A percentile compares a stretch with the other conserved stretches of the same genome.
Evolutionary conservation across 2,797 vertebrate species (phyloP).

Genomic region (Mus spretus): DNA sequence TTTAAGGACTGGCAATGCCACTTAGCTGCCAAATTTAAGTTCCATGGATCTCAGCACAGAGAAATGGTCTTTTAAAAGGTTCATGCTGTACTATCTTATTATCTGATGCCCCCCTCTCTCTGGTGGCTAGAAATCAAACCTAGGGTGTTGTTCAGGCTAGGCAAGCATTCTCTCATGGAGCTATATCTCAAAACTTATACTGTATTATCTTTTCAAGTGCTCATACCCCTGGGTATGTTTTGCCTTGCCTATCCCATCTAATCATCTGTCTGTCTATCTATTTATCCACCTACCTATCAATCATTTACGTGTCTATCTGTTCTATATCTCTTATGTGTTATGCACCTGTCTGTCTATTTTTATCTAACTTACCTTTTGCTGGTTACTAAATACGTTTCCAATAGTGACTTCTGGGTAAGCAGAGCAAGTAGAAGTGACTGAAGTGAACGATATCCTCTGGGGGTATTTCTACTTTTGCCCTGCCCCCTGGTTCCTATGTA

Average conservation of each 20-base stretch:
- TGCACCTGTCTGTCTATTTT: background rate
- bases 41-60: background rate
- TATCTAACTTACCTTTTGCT: background rate
- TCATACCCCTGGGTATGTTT: background rate
- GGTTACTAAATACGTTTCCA: background rate
- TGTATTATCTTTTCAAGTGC: slow-evolving; percentile 27
- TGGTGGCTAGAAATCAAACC: background rate
- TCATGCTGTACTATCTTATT: background rate
- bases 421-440: background rate
- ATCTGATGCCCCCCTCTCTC: background rate
- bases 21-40: slow-evolving; percentile 32
- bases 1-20: background rate
- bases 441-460: background rate
- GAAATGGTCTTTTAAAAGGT: background rate
- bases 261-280: background rate
- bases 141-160: background rate
- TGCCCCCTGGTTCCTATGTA: background rate
- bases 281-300: background rate
- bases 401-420: slow-evolving; percentile 34
- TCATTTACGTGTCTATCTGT: background rate
- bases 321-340: background rate
- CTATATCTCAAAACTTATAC: no score
- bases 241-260: background rate
- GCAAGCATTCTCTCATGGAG: background rate
- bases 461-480: background rate